phyloP scores from a whole-genome alignment of 2,113 vertebrate species.

The Ceyx margarethae region DNA sequence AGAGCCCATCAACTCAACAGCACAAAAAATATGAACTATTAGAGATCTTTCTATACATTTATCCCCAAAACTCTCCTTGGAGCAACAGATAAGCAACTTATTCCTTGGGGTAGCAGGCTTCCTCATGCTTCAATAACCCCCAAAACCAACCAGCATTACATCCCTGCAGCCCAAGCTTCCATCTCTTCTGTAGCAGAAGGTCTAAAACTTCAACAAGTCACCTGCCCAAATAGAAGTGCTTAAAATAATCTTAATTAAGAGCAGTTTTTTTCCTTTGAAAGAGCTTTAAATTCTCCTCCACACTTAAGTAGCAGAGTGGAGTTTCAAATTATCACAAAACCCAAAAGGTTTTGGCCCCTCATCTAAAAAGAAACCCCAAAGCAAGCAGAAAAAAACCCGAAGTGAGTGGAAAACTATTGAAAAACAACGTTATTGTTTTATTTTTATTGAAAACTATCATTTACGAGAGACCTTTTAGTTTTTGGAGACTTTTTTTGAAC shows the following conservation, averaged over 20 bases:
- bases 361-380: no score
- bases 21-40: not conserved
- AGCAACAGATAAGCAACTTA: not conserved
- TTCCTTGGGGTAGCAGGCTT: no score
- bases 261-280: not conserved
- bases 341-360: not conserved
- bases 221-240: not conserved
- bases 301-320: not conserved
- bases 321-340: not conserved
- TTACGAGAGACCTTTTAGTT: no score
- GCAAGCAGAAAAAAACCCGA: no score
- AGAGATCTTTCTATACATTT: not conserved
- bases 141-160: not conserved
- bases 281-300: not conserved
- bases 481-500: no score
- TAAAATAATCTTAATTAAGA: not conserved
- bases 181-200: not conserved
- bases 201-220: not conserved
- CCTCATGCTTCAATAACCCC: no score
- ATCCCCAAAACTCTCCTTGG: not conserved
- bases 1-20: not conserved
- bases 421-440: no score
- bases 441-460: no score
- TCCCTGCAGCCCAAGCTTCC: not conserved
- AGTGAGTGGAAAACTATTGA: no score